Evolutionary conservation across 2,113 vertebrate genomes (phyloP).

Genomic region (Okapia johnstoni): DNA sequence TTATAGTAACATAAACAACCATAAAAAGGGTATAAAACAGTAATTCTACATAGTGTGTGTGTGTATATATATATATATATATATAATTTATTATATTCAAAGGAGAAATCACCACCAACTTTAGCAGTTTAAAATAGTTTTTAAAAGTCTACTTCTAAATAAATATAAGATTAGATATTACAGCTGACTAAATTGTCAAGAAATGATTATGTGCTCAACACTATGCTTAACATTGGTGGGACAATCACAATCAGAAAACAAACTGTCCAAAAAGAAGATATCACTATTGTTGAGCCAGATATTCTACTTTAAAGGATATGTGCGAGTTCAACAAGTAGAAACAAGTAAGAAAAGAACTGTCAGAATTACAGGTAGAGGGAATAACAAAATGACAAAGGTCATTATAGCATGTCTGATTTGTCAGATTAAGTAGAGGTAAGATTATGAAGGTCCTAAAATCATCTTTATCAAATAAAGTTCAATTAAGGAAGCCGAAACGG

Average conservation of each 20-base stretch:
- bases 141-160: neutral
- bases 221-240: neutral
- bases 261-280: neutral
- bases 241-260: neutral
- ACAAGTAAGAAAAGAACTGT: neutral
- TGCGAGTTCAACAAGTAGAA: neutral
- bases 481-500: neutral
- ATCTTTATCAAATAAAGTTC: neutral
- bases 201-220: neutral
- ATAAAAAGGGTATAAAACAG: neutral
- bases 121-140: neutral
- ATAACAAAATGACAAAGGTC: neutral
- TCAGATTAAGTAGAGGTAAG: neutral
- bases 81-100: neutral
- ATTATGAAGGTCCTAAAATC: neutral
- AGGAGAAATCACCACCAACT: neutral
- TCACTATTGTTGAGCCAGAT: neutral
- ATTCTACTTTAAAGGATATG: neutral
- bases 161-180: neutral
- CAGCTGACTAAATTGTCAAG: neutral
- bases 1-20: neutral
- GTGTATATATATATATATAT: neutral
- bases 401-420: neutral
- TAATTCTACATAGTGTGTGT: neutral
- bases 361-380: neutral